These are phyloP conservation scores for Pseudococcus longispinus DNA, from an alignment of 2,888 invertebrate species.

Conservation along the genomic window DNA sequence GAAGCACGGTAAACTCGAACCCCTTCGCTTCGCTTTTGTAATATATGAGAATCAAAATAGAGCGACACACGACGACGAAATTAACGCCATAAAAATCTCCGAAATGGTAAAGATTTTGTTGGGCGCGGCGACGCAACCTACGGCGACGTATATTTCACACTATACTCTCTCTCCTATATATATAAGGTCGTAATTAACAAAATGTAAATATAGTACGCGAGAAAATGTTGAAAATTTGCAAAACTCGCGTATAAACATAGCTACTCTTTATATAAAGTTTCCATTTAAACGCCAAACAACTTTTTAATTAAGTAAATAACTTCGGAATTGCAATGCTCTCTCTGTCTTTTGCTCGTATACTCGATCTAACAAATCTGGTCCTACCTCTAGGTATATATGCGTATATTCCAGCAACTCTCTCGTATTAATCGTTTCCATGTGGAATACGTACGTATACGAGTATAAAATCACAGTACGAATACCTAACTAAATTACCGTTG, in stretches of 20 bases:
- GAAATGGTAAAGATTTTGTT: neutral
- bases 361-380: neutral
- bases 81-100: neutral
- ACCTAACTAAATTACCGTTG: neutral
- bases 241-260: conserved; percentile 25
- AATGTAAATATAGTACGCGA: conserved; percentile 18
- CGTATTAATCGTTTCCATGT: neutral
- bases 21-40: neutral
- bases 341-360: neutral
- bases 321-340: neutral
- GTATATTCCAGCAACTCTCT: neutral
- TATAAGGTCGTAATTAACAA: conserved; percentile 7
- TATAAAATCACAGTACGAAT: neutral
- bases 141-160: conserved; percentile 22
- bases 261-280: conserved; percentile 37
- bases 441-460: neutral
- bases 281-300: conserved; percentile 41
- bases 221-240: conserved; percentile 22
- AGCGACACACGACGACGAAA: neutral
- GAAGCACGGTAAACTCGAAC: neutral
- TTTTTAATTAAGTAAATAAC: conserved; percentile 51
- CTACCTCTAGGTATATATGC: neutral
- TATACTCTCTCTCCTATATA: neutral
- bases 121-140: neutral
- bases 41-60: neutral